Evolutionary conservation across 2,888 invertebrate species (phyloP).

Genomic region (Siphonodentalium dalli): DNA sequence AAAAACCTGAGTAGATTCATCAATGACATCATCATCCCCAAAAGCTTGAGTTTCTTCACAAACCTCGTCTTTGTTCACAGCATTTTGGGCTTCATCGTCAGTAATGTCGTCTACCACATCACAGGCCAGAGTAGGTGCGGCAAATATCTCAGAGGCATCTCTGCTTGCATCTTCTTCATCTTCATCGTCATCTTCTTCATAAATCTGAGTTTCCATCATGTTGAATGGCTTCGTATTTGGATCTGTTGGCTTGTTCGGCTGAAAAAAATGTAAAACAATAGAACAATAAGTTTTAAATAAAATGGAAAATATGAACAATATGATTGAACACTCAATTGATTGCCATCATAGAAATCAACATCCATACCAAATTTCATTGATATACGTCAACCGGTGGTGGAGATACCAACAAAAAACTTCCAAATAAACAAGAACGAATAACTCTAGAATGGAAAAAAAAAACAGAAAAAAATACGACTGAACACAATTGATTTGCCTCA

Average conservation of each 20-base stretch:
- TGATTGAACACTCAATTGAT: too few relatives aligned
- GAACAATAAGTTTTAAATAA: too few relatives aligned
- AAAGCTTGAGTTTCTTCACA: constrained; percentile 15
- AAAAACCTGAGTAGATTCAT: constrained; percentile 22
- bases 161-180: constrained; percentile 29
- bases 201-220: constrained; percentile 29
- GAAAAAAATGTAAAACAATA: background rate
- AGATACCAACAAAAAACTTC: too few relatives aligned
- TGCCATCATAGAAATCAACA: too few relatives aligned
- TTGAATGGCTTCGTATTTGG: constrained; percentile 19
- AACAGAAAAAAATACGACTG: too few relatives aligned
- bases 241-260: constrained; percentile 3
- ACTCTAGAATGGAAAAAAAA: too few relatives aligned
- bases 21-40: constrained; percentile 6
- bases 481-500: too few relatives aligned
- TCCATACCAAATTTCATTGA: too few relatives aligned
- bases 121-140: constrained; percentile 42
- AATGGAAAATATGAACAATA: too few relatives aligned
- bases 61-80: constrained; percentile 1
- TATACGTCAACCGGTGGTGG: too few relatives aligned
- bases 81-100: background rate
- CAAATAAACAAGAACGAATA: too few relatives aligned
- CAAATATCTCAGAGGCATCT: constrained; percentile 35
- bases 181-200: constrained; percentile 27
- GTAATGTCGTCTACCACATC: constrained; percentile 25